Percentiles rank a stretch among this genome's conserved stretches.
Conservation (phyloP, 2,888 invertebrate species). For the Heliothis peltigera region DNA sequence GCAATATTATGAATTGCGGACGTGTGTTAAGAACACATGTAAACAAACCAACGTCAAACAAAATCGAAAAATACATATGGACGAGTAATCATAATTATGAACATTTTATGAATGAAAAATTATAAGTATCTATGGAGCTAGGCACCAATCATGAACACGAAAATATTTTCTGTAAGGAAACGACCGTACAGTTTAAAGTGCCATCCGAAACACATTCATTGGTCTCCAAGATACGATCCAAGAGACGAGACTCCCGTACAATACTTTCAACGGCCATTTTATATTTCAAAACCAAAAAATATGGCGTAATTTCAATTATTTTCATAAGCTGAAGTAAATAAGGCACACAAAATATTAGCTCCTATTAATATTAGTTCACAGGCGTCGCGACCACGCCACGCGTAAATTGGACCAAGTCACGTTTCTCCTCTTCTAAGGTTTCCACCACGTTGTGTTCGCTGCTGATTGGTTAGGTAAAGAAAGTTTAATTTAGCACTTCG, state of each 20-base stretch:
- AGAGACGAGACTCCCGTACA: too few relatives aligned
- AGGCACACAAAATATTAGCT: slow-evolving; percentile 14
- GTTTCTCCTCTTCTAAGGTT: slow-evolving; percentile 17
- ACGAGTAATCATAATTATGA: too few relatives aligned
- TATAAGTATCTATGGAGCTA: too few relatives aligned
- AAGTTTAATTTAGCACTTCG: slow-evolving; percentile 1
- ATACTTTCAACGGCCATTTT: too few relatives aligned
- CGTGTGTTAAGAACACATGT: neutral
- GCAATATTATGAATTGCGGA: neutral
- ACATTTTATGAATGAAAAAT: too few relatives aligned
- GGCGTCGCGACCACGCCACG: neutral
- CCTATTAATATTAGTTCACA: neutral
- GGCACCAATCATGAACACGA: too few relatives aligned
- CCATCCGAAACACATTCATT: too few relatives aligned
- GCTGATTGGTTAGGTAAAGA: slow-evolving; percentile 3
- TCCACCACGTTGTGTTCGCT: slow-evolving; percentile 21
- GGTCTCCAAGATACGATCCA: too few relatives aligned
- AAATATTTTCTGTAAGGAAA: too few relatives aligned
- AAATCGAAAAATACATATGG: neutral
- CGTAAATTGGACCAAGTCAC: slow-evolving; percentile 36
- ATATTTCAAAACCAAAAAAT: too few relatives aligned
- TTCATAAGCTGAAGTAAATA: neutral
- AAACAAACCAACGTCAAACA: too few relatives aligned
- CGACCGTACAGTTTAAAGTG: too few relatives aligned
- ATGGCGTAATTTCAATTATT: neutral